Evolutionary conservation across 2,888 invertebrate species (phyloP).

Genomic region (Phrixothrix hirtus): DNA sequence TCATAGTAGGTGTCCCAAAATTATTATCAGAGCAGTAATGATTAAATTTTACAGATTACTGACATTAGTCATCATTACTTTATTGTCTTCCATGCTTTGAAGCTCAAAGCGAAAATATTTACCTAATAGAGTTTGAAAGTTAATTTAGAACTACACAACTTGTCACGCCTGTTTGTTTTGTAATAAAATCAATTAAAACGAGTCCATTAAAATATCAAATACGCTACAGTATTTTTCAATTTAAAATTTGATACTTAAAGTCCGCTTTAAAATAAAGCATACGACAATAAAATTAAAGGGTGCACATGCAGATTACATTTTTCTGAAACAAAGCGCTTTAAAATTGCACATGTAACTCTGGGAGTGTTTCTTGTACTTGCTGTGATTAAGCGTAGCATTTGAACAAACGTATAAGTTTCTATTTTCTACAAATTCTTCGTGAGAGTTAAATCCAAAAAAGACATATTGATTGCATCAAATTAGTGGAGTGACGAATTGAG

Average conservation of each 20-base stretch:
- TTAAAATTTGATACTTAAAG: conserved; percentile 25
- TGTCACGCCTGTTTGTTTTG: conserved; percentile 7
- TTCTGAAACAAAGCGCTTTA: background rate
- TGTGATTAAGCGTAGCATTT: too few relatives aligned
- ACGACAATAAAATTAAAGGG: background rate
- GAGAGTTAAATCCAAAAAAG: too few relatives aligned
- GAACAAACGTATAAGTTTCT: too few relatives aligned
- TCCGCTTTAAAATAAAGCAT: conserved; percentile 5
- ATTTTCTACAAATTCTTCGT: too few relatives aligned
- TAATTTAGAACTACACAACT: background rate
- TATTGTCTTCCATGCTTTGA: too few relatives aligned
- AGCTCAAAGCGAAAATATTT: too few relatives aligned
- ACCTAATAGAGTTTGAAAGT: background rate
- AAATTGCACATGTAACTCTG: too few relatives aligned
- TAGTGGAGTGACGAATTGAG: too few relatives aligned
- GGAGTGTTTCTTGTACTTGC: too few relatives aligned
- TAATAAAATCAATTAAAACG: conserved; percentile 9
- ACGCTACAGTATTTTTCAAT: conserved; percentile 23
- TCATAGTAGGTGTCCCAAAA: conserved; percentile 35
- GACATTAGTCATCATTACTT: conserved; percentile 18
- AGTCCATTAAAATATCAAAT: conserved; percentile 27
- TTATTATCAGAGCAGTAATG: conserved; percentile 39
- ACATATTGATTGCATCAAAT: too few relatives aligned
- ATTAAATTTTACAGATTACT: conserved; percentile 36
- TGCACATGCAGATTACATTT: background rate